These are phyloP conservation scores for Gymnocheta viridis DNA, from an alignment of 2,888 invertebrate species.

Conservation along the genomic window DNA sequence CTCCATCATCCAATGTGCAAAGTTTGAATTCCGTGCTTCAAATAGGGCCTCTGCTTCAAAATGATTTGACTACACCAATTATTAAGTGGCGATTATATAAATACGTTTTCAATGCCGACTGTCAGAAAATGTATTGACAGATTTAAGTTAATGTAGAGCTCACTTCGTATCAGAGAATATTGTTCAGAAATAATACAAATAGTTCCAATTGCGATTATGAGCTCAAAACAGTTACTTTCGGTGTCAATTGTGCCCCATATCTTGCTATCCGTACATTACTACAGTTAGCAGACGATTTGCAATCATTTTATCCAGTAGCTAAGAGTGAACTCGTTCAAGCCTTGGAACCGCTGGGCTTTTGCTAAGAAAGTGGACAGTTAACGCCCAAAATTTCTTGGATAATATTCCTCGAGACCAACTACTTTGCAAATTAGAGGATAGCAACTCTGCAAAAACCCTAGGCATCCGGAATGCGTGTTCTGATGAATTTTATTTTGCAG, in stretches of 20 bases:
- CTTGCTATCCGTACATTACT: no score
- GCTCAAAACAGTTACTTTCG: no score
- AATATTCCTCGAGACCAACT: not conserved
- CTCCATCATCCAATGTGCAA: conserved; percentile 51
- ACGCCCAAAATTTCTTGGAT: not conserved
- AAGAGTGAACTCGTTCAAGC: not conserved
- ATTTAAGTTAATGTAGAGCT: conserved; percentile 30
- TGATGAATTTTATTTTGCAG: conserved; percentile 51
- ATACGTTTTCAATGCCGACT: conserved; percentile 58
- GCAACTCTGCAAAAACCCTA: conserved; percentile 41
- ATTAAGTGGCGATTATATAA: conserved; percentile 48
- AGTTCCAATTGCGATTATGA: conserved; percentile 57
- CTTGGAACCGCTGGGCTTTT: not conserved
- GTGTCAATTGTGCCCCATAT: no score
- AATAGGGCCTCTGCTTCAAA: conserved; percentile 59
- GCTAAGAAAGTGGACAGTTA: no score
- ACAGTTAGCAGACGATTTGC: no score
- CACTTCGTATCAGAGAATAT: no score
- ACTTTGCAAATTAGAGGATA: conserved; percentile 6
- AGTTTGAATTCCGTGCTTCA: conserved; percentile 62
- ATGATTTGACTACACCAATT: conserved; percentile 53
- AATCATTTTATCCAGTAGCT: no score
- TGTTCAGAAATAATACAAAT: no score
- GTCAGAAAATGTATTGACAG: conserved; percentile 65
- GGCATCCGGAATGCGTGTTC: conserved; percentile 63